Evolutionary conservation across 1,140 invertebrate genomes (phyloP).

Genomic region (Anoplophora glabripennis): DNA sequence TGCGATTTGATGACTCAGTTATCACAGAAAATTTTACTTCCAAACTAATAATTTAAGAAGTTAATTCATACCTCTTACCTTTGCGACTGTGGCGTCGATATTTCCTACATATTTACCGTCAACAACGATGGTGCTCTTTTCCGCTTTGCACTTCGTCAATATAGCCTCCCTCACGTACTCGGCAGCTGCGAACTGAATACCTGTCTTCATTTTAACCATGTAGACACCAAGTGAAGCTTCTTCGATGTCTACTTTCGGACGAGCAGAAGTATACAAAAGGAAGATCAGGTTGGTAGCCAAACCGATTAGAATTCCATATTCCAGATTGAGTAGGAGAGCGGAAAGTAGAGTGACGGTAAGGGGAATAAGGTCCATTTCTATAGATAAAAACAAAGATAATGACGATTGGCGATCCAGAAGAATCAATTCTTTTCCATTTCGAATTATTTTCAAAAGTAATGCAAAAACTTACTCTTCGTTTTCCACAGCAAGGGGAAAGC

Average conservation of each 20-base stretch:
- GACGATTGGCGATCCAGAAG: too few species aligned
- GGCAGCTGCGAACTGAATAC: slow-evolving; percentile 64
- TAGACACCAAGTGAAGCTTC: slow-evolving; percentile 43
- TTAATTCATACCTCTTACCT: slow-evolving; percentile 21
- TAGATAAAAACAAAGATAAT: slow-evolving; percentile 18
- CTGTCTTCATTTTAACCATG: slow-evolving; percentile 59
- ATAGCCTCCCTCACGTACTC: slow-evolving; percentile 61
- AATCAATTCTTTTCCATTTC: too few species aligned
- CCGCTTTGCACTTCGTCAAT: slow-evolving; percentile 36
- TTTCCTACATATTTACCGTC: slow-evolving; percentile 60
- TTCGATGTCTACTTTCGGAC: slow-evolving; percentile 54
- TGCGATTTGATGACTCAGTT: too few species aligned
- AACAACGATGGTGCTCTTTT: slow-evolving; percentile 54
- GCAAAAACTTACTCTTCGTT: slow-evolving; percentile 71
- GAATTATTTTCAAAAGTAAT: too few species aligned
- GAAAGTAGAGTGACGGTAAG: slow-evolving; percentile 60
- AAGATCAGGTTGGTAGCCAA: slow-evolving; percentile 64
- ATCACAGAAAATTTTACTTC: too few species aligned
- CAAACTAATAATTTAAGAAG: not conserved
- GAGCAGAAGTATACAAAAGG: slow-evolving; percentile 64
- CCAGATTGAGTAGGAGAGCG: slow-evolving; percentile 62
- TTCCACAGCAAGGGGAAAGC: slow-evolving; percentile 75
- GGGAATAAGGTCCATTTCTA: slow-evolving; percentile 67
- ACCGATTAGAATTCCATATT: slow-evolving; percentile 74
- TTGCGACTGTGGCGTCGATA: slow-evolving; percentile 57